These are phyloP conservation scores for Tetragonula clypearis DNA, from an alignment of 1,140 invertebrate genomes.

Conservation along the genomic window DNA sequence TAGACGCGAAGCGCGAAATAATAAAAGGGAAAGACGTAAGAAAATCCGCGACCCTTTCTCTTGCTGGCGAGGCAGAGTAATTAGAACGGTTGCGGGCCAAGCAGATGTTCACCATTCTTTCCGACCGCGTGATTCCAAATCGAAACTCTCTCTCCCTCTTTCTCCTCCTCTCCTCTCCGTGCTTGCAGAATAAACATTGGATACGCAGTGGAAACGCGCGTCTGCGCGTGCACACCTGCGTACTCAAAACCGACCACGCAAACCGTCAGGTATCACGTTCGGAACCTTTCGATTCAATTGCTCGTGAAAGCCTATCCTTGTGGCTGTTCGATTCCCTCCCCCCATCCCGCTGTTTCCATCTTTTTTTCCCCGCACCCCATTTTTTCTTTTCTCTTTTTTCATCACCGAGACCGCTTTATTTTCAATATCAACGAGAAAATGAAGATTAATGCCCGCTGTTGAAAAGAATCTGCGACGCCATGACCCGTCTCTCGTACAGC, in stretches of 20 bases:
- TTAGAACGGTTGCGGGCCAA: slow-evolving; percentile 22
- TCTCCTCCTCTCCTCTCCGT: not conserved
- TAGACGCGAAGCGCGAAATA: not conserved
- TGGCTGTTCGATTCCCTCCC: not conserved
- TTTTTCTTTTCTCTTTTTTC: not conserved
- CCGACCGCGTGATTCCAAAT: slow-evolving; percentile 46
- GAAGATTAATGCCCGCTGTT: too few relatives aligned
- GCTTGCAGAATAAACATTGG: slow-evolving; percentile 54
- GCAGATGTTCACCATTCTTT: slow-evolving; percentile 33
- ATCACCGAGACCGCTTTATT: too few relatives aligned
- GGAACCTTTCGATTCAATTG: slow-evolving; percentile 38
- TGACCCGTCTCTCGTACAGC: too few relatives aligned
- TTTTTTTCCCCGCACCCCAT: not conserved
- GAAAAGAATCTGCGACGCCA: too few relatives aligned
- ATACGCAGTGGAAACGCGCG: slow-evolving; percentile 53
- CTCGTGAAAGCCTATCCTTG: slow-evolving; percentile 3
- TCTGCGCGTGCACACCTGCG: slow-evolving; percentile 42
- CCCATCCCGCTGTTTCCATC: too few relatives aligned
- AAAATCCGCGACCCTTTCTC: not conserved
- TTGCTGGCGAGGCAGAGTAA: slow-evolving; percentile 28
- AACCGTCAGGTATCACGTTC: slow-evolving; percentile 19
- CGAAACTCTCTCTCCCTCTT: not conserved
- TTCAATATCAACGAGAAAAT: too few relatives aligned
- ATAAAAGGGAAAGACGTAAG: slow-evolving; percentile 23
- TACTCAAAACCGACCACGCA: slow-evolving; percentile 9